These are phyloP conservation scores for Macropus fuliginosus DNA, from an alignment of 2,797 vertebrate species.

Conservation along the genomic window DNA sequence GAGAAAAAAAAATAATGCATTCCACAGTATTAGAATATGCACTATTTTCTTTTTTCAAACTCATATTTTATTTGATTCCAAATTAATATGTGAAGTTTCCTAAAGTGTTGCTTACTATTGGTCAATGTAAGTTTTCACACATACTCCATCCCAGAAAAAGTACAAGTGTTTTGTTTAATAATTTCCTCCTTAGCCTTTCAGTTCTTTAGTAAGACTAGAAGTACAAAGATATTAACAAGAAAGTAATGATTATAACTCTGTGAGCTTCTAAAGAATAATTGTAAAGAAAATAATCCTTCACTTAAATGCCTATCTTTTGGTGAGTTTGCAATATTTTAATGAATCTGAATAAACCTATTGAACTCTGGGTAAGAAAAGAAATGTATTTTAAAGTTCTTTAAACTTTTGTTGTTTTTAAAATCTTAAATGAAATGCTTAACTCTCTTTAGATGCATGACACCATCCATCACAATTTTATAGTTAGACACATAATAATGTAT, in stretches of 20 bases:
- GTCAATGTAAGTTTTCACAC: background rate
- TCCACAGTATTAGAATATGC: background rate
- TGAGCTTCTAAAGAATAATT: constrained; percentile 73
- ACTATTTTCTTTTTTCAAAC: constrained; percentile 44
- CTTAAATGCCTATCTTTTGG: constrained; percentile 67
- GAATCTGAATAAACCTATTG: constrained; percentile 65
- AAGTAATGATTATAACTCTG: constrained; percentile 62
- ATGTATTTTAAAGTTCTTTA: constrained; percentile 82
- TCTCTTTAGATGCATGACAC: constrained; percentile 88
- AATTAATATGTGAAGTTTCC: background rate
- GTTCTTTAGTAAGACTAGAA: constrained; percentile 68
- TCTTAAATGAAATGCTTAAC: constrained; percentile 88
- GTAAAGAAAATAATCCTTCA: constrained; percentile 69
- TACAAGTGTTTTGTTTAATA: constrained; percentile 31
- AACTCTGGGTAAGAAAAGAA: constrained; percentile 69
- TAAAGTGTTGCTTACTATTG: background rate
- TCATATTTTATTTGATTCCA: constrained; percentile 2
- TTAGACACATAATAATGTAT: constrained; percentile 93
- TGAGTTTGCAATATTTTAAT: constrained; percentile 54
- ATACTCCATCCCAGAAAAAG: background rate
- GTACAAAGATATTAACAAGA: constrained; percentile 74
- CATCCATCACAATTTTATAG: constrained; percentile 96
- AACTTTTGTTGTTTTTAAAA: constrained; percentile 73
- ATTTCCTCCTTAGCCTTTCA: constrained; percentile 70
- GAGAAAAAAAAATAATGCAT: background rate